These are phyloP conservation scores for Tetramorium bicarinatum DNA, from an alignment of 2,888 invertebrate species.

Conservation along the genomic window DNA sequence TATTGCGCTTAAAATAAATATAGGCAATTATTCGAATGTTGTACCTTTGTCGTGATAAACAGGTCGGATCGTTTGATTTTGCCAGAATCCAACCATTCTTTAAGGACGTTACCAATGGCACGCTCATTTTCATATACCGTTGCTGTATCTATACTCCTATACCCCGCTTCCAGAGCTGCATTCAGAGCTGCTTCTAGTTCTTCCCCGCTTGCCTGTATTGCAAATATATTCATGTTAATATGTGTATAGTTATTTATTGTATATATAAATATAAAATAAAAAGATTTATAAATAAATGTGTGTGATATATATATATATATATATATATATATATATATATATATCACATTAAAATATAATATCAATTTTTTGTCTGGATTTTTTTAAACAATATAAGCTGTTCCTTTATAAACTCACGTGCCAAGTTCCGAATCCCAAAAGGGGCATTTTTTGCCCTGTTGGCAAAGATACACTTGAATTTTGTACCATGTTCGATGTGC, in stretches of 20 bases:
- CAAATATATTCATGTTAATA: neutral
- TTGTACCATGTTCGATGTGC: neutral
- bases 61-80: constrained; percentile 92
- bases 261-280: neutral
- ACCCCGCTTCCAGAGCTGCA: constrained; percentile 91
- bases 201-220: constrained; percentile 89
- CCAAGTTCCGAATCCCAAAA: constrained; percentile 92
- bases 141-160: constrained; percentile 94
- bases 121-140: constrained; percentile 93
- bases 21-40: neutral
- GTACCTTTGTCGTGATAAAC: constrained; percentile 94
- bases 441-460: constrained; percentile 64
- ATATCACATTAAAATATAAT: neutral
- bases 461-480: neutral
- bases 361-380: neutral
- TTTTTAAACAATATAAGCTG: neutral
- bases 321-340: neutral
- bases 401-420: constrained; percentile 88
- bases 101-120: constrained; percentile 91
- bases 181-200: constrained; percentile 91
- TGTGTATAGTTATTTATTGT: neutral
- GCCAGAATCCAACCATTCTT: constrained; percentile 90
- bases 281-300: too few relatives aligned
- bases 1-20: neutral
- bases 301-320: neutral